Conservation (phyloP, 2,888 invertebrate genomes). For the Amiota minor region DNA sequence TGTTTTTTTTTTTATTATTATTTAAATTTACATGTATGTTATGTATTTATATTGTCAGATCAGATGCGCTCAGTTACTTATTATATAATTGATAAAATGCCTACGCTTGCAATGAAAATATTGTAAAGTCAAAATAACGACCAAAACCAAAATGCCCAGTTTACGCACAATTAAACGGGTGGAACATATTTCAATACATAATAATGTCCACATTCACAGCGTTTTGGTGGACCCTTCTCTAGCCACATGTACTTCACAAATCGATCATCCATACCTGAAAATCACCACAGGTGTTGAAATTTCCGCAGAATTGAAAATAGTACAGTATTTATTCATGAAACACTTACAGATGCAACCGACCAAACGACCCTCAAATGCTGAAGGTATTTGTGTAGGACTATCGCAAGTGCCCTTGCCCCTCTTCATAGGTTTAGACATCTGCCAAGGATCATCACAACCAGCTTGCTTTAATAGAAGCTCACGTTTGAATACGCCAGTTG, state of each 20-base stretch:
- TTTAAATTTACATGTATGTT: too few relatives aligned
- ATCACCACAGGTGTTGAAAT: background rate
- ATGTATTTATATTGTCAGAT: too few relatives aligned
- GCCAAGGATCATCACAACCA: conserved; percentile 89
- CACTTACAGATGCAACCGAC: conserved; percentile 92
- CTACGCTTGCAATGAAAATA: too few relatives aligned
- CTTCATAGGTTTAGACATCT: conserved; percentile 82
- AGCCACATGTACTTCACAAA: conserved; percentile 95
- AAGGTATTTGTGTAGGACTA: conserved; percentile 90
- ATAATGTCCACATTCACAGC: conserved; percentile 97
- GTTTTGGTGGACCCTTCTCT: conserved; percentile 88
- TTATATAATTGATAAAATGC: too few relatives aligned
- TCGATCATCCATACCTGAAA: conserved; percentile 86
- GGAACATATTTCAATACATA: conserved; percentile 88
- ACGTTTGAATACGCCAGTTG: conserved; percentile 92
- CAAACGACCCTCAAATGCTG: conserved; percentile 89
- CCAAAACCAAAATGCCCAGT: too few relatives aligned
- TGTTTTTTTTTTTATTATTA: too few relatives aligned
- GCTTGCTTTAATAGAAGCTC: conserved; percentile 87
- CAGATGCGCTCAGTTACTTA: too few relatives aligned
- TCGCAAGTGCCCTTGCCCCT: conserved; percentile 86
- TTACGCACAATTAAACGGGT: conserved; percentile 75
- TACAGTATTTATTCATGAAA: background rate
- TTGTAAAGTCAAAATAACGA: too few relatives aligned
- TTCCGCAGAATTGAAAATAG: background rate